phyloP scores from a whole-genome alignment of 1,140 invertebrate species.

The Drosophila punjabiensis region DNA sequence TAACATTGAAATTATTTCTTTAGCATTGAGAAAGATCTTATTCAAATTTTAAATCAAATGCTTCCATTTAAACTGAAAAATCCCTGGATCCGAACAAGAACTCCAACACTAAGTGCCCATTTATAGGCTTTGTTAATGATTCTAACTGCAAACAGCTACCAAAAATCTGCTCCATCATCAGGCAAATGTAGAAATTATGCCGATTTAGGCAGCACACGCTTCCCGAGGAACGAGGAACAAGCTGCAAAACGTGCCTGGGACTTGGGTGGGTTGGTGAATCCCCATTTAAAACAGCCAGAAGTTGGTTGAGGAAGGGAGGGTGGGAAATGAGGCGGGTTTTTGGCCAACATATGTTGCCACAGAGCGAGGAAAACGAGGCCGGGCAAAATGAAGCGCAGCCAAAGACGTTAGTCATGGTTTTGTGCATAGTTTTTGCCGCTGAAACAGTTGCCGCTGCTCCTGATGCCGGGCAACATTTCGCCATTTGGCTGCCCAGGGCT shows the following conservation, averaged over 20 bases:
- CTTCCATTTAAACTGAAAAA: neutral
- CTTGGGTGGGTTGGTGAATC: constrained; percentile 32
- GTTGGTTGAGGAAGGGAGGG: neutral
- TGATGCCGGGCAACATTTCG: constrained; percentile 41
- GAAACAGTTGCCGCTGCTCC: constrained; percentile 28
- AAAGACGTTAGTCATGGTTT: constrained; percentile 85
- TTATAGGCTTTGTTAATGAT: constrained; percentile 64
- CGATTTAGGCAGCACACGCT: constrained; percentile 55
- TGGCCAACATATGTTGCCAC: constrained; percentile 78
- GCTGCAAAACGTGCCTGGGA: constrained; percentile 59
- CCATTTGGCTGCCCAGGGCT: constrained; percentile 65
- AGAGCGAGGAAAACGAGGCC: constrained; percentile 40
- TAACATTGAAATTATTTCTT: neutral
- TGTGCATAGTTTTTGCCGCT: constrained; percentile 73
- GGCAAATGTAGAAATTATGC: constrained; percentile 79
- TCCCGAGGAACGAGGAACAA: constrained; percentile 7
- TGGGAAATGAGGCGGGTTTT: constrained; percentile 21
- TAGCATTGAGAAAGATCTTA: neutral
- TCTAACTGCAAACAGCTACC: constrained; percentile 48
- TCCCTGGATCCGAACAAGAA: neutral
- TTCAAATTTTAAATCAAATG: neutral
- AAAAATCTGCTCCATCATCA: constrained; percentile 70
- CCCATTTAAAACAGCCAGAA: constrained; percentile 25
- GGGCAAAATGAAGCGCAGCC: constrained; percentile 75
- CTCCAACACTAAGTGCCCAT: constrained; percentile 43